These are phyloP conservation scores for Agrotis ipsilon DNA, from an alignment of 2,888 invertebrate genomes.

Conservation along the genomic window DNA sequence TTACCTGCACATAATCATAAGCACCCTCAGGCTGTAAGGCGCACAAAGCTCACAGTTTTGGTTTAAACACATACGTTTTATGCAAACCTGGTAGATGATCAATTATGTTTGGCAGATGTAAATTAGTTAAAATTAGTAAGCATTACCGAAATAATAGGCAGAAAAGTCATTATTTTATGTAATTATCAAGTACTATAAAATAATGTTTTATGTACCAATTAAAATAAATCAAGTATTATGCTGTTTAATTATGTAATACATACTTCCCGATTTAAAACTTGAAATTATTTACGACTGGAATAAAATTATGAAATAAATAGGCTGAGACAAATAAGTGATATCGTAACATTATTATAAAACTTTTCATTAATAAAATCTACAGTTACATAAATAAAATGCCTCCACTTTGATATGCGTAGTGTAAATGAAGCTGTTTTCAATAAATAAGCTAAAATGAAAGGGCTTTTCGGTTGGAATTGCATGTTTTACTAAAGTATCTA, in stretches of 20 bases:
- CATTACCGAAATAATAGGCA: background rate
- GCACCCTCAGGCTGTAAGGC: background rate
- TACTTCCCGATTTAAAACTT: background rate
- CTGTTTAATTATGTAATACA: background rate
- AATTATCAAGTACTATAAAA: background rate
- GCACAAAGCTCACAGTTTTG: conserved; percentile 19
- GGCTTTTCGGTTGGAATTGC: background rate
- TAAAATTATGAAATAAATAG: background rate
- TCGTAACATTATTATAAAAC: too few species aligned
- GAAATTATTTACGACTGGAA: background rate
- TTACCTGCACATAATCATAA: too few species aligned
- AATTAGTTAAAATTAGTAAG: conserved; percentile 12
- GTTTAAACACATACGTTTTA: conserved; percentile 1
- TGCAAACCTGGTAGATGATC: conserved; percentile 19
- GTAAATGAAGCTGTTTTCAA: background rate
- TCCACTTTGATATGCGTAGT: background rate
- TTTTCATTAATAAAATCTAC: background rate
- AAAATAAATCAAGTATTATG: background rate
- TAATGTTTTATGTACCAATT: background rate
- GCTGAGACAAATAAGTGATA: background rate
- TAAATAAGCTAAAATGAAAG: background rate
- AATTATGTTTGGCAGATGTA: conserved; percentile 18
- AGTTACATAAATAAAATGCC: background rate
- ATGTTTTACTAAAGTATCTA: conserved; percentile 7
- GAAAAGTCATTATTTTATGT: background rate